phyloP scores from a whole-genome alignment of 2,113 vertebrate species.

The Laticauda laticaudata region DNA sequence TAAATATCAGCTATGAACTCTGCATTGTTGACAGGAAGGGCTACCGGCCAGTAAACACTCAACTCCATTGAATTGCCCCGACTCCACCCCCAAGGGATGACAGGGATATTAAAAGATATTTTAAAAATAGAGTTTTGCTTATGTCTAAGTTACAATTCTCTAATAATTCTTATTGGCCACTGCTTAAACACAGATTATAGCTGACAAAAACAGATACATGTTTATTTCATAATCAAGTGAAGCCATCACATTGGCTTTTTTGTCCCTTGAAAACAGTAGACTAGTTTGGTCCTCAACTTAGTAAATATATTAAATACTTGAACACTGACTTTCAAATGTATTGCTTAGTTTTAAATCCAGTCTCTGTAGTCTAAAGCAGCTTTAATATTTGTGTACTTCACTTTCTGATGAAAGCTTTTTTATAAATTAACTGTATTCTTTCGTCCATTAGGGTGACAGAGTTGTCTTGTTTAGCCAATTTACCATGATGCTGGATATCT shows the following conservation, averaged over 20 bases:
- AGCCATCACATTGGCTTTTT: background rate
- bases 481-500: conserved; percentile 95
- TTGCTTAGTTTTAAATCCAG: background rate
- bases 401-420: background rate
- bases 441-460: conserved; percentile 81
- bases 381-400: fast-evolving
- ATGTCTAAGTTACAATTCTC: background rate
- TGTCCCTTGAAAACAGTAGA: background rate
- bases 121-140: background rate
- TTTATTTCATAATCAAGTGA: background rate
- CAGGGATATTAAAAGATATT: too few relatives aligned
- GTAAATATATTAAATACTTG: background rate
- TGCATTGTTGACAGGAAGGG: too few relatives aligned
- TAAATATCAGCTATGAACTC: too few relatives aligned
- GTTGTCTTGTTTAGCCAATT: conserved; percentile 98
- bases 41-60: too few relatives aligned
- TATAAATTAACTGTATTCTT: background rate
- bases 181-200: background rate
- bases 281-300: background rate
- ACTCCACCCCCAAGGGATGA: too few relatives aligned
- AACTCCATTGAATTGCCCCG: too few relatives aligned
- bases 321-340: background rate
- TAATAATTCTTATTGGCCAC: background rate
- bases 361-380: background rate
- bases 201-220: background rate